A percentile compares a stretch with the other conserved stretches of the same genome.
Evolutionary conservation across 2,797 vertebrate genomes (phyloP).

Genomic region (Todus mexicanus): DNA sequence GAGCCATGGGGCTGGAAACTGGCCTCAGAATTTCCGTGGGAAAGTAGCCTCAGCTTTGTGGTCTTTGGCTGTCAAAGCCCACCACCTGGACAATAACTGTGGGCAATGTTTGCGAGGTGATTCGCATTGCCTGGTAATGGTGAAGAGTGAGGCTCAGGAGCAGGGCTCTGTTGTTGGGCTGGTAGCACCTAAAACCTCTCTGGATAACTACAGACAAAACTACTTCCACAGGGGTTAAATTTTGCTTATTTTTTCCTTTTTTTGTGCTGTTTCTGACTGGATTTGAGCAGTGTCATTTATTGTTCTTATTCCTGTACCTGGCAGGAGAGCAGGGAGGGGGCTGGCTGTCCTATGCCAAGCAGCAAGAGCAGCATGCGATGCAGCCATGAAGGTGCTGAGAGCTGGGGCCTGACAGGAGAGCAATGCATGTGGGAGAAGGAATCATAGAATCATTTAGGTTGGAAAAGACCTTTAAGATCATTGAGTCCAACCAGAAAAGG

Average conservation of each 20-base stretch:
- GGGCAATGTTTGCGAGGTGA: background rate
- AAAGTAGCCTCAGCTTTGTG: background rate
- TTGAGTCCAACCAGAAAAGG: background rate
- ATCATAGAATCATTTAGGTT: background rate
- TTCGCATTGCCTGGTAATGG: accelerated
- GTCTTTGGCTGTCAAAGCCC: background rate
- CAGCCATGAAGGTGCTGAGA: background rate
- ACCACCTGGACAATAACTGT: background rate
- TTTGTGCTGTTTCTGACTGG: background rate
- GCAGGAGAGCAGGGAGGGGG: background rate
- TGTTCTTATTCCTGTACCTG: background rate
- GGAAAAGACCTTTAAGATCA: background rate
- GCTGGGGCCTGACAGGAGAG: background rate
- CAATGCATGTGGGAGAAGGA: slow-evolving; percentile 28
- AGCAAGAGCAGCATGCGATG: background rate
- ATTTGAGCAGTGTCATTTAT: background rate
- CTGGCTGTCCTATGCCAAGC: background rate
- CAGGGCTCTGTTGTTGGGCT: background rate
- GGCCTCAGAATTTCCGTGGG: background rate
- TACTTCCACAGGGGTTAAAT: background rate
- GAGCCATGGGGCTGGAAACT: background rate
- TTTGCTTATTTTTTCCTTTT: background rate
- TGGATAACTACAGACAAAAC: background rate
- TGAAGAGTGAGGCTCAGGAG: background rate
- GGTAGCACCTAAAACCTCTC: background rate